Evolutionary conservation across 1,140 invertebrate species (phyloP).

Genomic region (Agrypnia vestita): DNA sequence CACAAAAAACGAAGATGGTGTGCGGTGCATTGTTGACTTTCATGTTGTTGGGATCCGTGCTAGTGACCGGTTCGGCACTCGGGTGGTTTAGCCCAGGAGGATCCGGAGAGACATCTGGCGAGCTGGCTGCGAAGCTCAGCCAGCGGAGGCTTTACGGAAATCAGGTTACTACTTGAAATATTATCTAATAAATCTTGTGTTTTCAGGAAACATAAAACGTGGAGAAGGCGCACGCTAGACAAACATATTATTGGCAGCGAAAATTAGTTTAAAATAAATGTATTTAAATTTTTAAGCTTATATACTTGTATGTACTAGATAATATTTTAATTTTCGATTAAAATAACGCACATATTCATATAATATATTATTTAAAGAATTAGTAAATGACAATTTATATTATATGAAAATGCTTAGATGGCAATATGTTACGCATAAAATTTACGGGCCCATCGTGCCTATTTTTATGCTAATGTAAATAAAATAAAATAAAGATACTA

Average conservation of each 20-base stretch:
- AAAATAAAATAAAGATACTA: no score
- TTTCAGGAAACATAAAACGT: neutral
- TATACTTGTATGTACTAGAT: no score
- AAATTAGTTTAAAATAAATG: no score
- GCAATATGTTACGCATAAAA: no score
- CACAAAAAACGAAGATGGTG: conserved; percentile 74
- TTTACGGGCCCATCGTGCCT: no score
- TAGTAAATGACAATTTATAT: no score
- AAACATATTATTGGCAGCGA: neutral
- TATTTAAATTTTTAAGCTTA: no score
- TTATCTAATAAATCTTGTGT: conserved; percentile 1
- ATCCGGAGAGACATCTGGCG: conserved; percentile 47
- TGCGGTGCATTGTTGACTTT: conserved; percentile 71
- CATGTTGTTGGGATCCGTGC: conserved; percentile 71
- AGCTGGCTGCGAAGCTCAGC: conserved; percentile 59
- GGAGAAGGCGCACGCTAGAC: neutral
- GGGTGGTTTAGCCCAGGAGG: conserved; percentile 67
- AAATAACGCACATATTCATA: no score
- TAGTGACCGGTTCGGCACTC: conserved; percentile 73
- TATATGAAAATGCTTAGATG: no score
- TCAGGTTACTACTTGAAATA: conserved; percentile 49
- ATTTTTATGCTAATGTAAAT: no score
- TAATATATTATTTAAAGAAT: no score
- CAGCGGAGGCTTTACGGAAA: conserved; percentile 56
- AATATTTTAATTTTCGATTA: no score